Conservation (phyloP, 2,888 invertebrate genomes). For the Adineta ricciae region DNA sequence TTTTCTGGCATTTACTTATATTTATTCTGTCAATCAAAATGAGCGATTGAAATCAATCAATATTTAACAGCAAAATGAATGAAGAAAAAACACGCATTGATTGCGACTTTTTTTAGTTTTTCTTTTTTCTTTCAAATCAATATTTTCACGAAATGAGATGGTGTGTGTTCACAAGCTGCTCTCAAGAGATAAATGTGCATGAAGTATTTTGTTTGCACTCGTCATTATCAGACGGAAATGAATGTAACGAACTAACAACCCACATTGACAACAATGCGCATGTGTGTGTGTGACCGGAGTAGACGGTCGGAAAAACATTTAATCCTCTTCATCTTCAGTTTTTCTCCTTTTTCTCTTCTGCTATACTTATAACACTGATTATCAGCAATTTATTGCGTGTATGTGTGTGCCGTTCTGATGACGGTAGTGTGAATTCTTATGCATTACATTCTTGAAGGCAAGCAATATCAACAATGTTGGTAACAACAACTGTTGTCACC, state of each 20-base stretch:
- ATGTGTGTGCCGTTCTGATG: not conserved
- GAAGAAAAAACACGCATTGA: not conserved
- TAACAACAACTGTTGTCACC: not conserved
- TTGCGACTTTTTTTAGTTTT: not conserved
- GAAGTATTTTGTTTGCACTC: not conserved
- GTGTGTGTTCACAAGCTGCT: not conserved
- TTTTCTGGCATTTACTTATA: not conserved
- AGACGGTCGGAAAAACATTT: not conserved
- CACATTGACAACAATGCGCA: not conserved
- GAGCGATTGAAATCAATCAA: not conserved
- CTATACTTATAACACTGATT: not conserved
- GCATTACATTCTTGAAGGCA: not conserved
- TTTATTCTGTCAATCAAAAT: not conserved
- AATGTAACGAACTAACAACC: not conserved
- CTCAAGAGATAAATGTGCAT: not conserved
- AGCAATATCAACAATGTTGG: not conserved
- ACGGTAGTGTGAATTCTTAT: conserved; percentile 1
- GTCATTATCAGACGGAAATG: not conserved
- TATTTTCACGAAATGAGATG: not conserved
- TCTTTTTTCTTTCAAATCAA: not conserved
- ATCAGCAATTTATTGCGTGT: not conserved
- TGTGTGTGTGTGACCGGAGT: not conserved
- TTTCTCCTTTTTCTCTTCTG: not conserved
- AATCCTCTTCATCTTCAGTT: not conserved
- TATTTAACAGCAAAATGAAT: not conserved